These are phyloP conservation scores for Drymodes brunneopygia DNA, from an alignment of 2,113 vertebrate genomes.

Conservation along the genomic window DNA sequence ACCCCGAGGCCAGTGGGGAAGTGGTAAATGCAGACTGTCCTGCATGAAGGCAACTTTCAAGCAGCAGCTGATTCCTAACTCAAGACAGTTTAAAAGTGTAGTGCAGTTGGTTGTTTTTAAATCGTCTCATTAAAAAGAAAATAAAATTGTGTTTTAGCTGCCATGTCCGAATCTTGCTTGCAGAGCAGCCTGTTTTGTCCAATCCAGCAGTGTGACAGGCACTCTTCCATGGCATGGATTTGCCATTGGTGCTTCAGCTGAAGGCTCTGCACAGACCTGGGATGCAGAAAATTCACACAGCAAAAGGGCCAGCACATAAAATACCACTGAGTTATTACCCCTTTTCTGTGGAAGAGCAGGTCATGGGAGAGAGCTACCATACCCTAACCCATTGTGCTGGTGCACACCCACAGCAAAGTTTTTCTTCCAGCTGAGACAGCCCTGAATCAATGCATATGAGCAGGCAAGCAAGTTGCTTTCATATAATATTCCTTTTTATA, in stretches of 20 bases:
- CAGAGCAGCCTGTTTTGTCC: neutral
- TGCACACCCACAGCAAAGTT: neutral
- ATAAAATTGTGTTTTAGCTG: neutral
- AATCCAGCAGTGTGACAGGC: neutral
- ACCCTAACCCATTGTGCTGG: neutral
- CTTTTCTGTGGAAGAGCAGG: neutral
- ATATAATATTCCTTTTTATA: slow-evolving; percentile 38
- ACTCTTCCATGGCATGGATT: neutral
- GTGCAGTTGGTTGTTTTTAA: neutral
- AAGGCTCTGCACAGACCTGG: neutral
- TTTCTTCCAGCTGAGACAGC: neutral
- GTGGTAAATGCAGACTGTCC: neutral
- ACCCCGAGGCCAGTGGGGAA: neutral
- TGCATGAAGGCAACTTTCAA: neutral
- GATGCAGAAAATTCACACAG: neutral
- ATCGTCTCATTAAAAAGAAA: neutral
- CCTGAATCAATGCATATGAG: neutral
- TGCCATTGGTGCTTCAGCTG: neutral
- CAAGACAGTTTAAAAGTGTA: neutral
- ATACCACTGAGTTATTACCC: neutral
- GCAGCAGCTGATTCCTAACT: neutral
- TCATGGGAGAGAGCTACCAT: neutral
- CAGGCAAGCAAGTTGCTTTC: neutral
- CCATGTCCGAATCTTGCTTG: neutral
- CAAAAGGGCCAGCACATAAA: neutral